Base-by-base conservation (phyloP, 2,797 vertebrate species). In the Smutsia temminckii region DNA sequence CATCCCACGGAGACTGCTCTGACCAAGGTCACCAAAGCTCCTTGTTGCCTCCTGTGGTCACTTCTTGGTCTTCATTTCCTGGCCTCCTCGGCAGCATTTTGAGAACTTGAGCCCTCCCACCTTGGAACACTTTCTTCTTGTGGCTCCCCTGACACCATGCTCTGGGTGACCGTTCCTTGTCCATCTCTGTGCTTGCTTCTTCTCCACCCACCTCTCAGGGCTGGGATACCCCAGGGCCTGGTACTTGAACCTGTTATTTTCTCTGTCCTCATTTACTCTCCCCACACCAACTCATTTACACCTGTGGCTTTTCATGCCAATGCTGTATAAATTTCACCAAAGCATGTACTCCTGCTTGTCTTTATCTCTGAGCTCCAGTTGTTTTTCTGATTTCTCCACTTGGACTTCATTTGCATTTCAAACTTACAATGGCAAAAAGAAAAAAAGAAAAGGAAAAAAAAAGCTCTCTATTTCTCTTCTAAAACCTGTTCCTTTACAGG, bases 91-190 rank as follows among this genome's bases (percentile, higher is more conserved):
- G 32, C 5, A 61, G 40, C 8, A 23, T 37, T 53, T 66, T 49
- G 34, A 3, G 29, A 23, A 49, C 8, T 1, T 2, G 34, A 85
- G 18, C 9, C 8, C 20, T 75, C 29, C 68, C 8, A 14, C 16
- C 53, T 46, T 21, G 27, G 61, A 77, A 42, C 8, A 5, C 3
- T 18, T 37, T 55, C 29, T 59, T 18, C 40, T 23, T 27, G 0
- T 34, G 72, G 21, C 68, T 61, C 63, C 40, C 8, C 16, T 12
- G 40, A 42, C 4, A 13, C 29, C 23, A 14, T 2, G 18, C 12
- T 32, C 27, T n/a, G 61, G 3, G 2, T 1, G 13, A 57, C 29
- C 27, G 14, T 16, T 61, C 14, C 7, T 12, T 4, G 2, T 12
- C 53, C 6, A 18, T 14, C 13, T 42, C 64, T 10, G 3, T 18